These are phyloP conservation scores for Trissolcus brochymenae DNA, from an alignment of 2,888 invertebrate genomes.

Conservation along the genomic window DNA sequence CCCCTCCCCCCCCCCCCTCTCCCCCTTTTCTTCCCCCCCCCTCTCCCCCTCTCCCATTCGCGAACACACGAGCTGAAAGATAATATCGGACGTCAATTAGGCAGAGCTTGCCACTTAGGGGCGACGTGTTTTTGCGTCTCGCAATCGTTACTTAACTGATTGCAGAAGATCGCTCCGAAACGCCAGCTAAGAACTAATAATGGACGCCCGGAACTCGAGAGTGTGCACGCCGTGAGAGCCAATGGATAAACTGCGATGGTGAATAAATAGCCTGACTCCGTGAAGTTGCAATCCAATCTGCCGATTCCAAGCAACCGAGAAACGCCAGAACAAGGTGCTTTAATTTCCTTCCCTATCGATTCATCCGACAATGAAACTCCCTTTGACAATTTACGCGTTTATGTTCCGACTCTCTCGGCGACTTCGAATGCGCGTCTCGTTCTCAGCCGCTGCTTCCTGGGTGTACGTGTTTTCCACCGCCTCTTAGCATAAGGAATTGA, in stretches of 20 bases:
- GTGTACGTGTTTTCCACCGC: constrained; percentile 26
- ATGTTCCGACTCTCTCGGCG: constrained; percentile 25
- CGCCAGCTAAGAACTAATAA: constrained; percentile 53
- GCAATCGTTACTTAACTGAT: constrained; percentile 17
- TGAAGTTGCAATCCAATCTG: constrained; percentile 57
- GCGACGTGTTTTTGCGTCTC: constrained; percentile 15
- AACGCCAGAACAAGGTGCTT: constrained; percentile 58
- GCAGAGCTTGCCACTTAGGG: constrained; percentile 5
- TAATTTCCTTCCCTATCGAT: constrained; percentile 55
- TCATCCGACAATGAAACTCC: constrained; percentile 43
- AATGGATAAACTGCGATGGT: constrained; percentile 64
- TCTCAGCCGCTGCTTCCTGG: constrained; percentile 4
- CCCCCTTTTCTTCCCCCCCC: no score
- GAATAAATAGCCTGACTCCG: constrained; percentile 67
- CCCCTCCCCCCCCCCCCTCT: no score
- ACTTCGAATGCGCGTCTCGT: constrained; percentile 27
- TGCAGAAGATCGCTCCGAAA: constrained; percentile 29
- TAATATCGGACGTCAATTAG: constrained; percentile 11
- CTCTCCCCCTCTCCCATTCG: neutral
- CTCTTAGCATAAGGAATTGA: constrained; percentile 32
- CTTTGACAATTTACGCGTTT: constrained; percentile 55
- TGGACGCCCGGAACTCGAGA: constrained; percentile 55
- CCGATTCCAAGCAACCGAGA: constrained; percentile 51
- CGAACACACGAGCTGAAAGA: constrained; percentile 3
- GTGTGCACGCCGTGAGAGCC: constrained; percentile 58